phyloP scores from a whole-genome alignment of 2,888 invertebrate genomes.

The Orthosia gracilis region DNA sequence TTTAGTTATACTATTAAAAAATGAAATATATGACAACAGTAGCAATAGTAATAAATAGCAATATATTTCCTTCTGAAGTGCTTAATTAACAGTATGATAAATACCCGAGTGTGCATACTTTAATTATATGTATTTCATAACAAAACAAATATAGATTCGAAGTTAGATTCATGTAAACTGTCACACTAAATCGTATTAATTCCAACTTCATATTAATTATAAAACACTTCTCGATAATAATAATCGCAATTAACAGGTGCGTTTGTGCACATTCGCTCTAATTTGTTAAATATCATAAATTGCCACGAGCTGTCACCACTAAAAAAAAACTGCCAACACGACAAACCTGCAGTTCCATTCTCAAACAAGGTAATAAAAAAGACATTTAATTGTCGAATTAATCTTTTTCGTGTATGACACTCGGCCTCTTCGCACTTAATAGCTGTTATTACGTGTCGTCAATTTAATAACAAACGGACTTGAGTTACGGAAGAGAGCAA shows the following conservation, averaged over 20 bases:
- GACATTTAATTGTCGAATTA: conserved; percentile 74
- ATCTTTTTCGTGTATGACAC: conserved; percentile 75
- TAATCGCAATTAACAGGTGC: conserved; percentile 53
- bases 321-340: conserved; percentile 32
- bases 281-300: conserved; percentile 61
- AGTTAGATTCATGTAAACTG: conserved; percentile 22
- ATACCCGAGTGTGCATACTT: conserved; percentile 9
- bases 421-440: conserved; percentile 75
- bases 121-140: conserved; percentile 44
- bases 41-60: conserved; percentile 28
- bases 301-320: conserved; percentile 54
- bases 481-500: conserved; percentile 80
- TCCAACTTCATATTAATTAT: conserved; percentile 21
- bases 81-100: conserved; percentile 41
- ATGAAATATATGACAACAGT: conserved; percentile 30
- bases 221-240: conserved; percentile 26
- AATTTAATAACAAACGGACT: conserved; percentile 80
- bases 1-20: conserved; percentile 44
- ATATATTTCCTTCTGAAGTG: conserved; percentile 34
- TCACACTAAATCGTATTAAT: conserved; percentile 24
- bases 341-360: conserved; percentile 39
- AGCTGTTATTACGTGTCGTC: conserved; percentile 83
- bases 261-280: conserved; percentile 39
- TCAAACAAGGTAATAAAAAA: conserved; percentile 48
- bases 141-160: conserved; percentile 27